Conservation (phyloP, 1,140 invertebrate genomes). For the Pristionchus pacificus region DNA sequence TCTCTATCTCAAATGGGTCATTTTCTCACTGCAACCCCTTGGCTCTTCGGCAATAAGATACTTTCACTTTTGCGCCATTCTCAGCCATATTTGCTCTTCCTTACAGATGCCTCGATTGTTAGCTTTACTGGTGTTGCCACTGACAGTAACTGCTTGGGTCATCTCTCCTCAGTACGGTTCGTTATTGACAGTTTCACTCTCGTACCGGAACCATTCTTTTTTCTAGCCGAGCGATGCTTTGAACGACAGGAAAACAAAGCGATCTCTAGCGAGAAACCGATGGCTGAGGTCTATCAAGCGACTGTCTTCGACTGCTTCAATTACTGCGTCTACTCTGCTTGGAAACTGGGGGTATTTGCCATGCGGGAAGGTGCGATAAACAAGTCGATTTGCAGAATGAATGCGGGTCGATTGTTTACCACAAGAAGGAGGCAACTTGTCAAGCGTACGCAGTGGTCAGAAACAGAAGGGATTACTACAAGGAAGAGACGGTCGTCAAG, state of each 20-base stretch:
- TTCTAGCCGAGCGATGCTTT: slow-evolving; percentile 7
- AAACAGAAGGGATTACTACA: not conserved
- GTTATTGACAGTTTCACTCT: slow-evolving; percentile 17
- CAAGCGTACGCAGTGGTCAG: not conserved
- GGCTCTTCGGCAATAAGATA: too few relatives aligned
- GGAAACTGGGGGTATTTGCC: slow-evolving; percentile 8
- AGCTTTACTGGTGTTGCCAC: too few relatives aligned
- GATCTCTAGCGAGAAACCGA: slow-evolving; percentile 21
- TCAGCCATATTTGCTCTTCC: too few relatives aligned
- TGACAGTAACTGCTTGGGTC: not conserved
- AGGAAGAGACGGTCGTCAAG: not conserved
- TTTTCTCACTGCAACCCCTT: too few relatives aligned
- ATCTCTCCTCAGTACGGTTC: slow-evolving; percentile 13
- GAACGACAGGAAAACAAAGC: slow-evolving; percentile 11
- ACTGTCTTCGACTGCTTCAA: slow-evolving; percentile 1
- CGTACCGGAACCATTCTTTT: slow-evolving; percentile 27
- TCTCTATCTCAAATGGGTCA: too few relatives aligned
- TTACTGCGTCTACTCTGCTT: slow-evolving; percentile 26
- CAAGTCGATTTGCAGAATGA: not conserved
- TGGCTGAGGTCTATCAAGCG: slow-evolving; percentile 2
- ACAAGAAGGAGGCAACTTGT: not conserved
- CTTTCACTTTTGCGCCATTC: too few relatives aligned
- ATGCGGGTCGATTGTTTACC: not conserved
- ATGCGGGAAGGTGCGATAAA: slow-evolving; percentile 22
- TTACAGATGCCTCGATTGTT: too few relatives aligned